A percentile compares a stretch with the other conserved stretches of the same genome.
Evolutionary conservation across 2,113 vertebrate genomes (phyloP).

Genomic region (Chiloscyllium plagiosum): DNA sequence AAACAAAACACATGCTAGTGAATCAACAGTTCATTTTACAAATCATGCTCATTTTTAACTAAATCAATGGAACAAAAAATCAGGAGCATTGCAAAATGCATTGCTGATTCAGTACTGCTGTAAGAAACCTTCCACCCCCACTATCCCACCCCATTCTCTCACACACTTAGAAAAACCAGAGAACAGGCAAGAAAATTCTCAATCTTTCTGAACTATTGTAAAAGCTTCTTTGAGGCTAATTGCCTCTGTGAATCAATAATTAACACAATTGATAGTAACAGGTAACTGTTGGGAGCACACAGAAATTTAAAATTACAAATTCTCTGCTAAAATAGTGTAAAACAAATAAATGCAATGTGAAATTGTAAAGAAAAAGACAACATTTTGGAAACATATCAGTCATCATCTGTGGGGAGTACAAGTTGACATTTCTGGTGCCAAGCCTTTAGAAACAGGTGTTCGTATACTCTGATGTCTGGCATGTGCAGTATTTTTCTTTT

Average conservation of each 20-base stretch:
- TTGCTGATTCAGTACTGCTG: background rate
- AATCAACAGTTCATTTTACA: background rate
- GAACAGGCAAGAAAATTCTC: background rate
- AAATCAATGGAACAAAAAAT: background rate
- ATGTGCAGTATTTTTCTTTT: background rate
- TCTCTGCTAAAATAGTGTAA: background rate
- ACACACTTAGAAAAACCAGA: background rate
- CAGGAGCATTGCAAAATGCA: background rate
- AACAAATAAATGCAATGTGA: background rate
- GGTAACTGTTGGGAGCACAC: background rate
- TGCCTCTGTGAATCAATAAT: background rate
- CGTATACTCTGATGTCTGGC: background rate
- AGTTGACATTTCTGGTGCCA: background rate
- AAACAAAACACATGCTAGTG: background rate
- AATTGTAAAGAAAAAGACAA: background rate
- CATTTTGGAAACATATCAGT: background rate
- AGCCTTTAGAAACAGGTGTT: background rate
- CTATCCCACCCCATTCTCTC: too few species aligned
- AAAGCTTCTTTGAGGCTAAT: background rate
- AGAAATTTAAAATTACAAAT: background rate
- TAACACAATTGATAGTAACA: background rate
- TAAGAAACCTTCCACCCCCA: too few species aligned
- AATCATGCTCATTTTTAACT: background rate
- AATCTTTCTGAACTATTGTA: background rate
- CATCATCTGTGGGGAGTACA: background rate